These are phyloP conservation scores for Chamaetylas fuelleborni DNA, from an alignment of 2,113 vertebrate genomes.

Conservation along the genomic window DNA sequence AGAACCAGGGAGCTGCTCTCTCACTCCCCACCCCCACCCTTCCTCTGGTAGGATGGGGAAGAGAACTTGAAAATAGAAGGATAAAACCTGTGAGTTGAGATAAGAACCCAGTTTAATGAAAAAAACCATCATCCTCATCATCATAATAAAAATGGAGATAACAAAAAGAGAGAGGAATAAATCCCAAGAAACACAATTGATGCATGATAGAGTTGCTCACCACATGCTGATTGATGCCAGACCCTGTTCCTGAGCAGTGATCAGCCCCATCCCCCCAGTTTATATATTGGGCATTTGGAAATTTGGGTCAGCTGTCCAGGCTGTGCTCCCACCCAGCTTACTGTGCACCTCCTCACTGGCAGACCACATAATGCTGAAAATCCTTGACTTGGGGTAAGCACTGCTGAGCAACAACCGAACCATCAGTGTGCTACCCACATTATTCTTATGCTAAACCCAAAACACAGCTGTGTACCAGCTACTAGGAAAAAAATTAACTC, in stretches of 20 bases:
- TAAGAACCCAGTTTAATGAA: background rate
- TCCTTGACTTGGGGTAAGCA: background rate
- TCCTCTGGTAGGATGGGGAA: fast-evolving
- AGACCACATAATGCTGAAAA: background rate
- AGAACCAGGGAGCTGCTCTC: background rate
- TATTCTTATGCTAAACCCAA: background rate
- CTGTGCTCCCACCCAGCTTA: background rate
- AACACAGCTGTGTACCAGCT: background rate
- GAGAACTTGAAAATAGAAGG: background rate
- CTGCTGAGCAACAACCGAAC: background rate
- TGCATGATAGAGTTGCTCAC: background rate
- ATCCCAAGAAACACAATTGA: background rate
- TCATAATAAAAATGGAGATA: background rate
- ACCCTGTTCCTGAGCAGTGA: background rate
- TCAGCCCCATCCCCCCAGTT: background rate
- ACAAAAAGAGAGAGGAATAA: background rate
- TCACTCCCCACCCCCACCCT: fast-evolving
- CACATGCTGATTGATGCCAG: background rate
- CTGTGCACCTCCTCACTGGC: background rate
- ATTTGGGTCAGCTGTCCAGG: background rate
- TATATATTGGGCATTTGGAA: background rate
- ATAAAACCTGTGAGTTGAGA: background rate
- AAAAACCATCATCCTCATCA: background rate
- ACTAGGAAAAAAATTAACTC: background rate
- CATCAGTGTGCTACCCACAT: background rate